Base-by-base conservation (phyloP, 2,797 vertebrate genomes). In the Buphagus erythrorhynchus region DNA sequence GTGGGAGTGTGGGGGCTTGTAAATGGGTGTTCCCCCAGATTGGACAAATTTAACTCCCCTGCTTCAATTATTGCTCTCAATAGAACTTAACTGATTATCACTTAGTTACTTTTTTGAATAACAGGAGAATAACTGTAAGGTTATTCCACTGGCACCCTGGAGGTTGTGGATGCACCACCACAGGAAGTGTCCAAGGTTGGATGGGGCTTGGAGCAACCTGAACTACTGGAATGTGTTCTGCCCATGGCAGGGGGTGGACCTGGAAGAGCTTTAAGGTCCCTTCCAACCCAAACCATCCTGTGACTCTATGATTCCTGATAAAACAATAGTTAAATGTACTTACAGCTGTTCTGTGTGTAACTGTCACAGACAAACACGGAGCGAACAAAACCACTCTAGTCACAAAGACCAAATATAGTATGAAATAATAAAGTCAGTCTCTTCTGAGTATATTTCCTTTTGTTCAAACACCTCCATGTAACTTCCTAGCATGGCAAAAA, bases 1-100 rank as follows among this genome's bases (percentile, higher is more conserved):
- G 4, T 33, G 11, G 21, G 17, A 4, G 9, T n/a, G 16, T 0
- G 3, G 16, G 19, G 29, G 18, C 4, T 89, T 59, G 14, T 5
- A 33, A 49, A 45, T 12, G 13, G 9, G 11, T 54, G 2, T 66
- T 74, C 59, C n/a, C 12, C 25, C 46, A 12, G 13, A 10, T 0
- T 16, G 59, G 40, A 45, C 11, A 69, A 31, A n/a, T 49, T 17
- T 24, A 49, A 4, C 5, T 13, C 3, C 10, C 3, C 17, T 65
- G 22, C 14, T 85, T 62, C 19, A 25, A 9, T 13, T 54, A 10
- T 15, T 72, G 19, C 13, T n/a, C 22, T 35, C 25, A 45, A 1
- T 9, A 58, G 35, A 67, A 36, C 1, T 11, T 43, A 28, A 48
- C 11, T 25, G 19, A 40, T 36, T 16, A 10, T 38, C 18, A 14